These are phyloP conservation scores for Anas platyrhynchos DNA, from an alignment of 2,113 vertebrate genomes.

Conservation along the genomic window DNA sequence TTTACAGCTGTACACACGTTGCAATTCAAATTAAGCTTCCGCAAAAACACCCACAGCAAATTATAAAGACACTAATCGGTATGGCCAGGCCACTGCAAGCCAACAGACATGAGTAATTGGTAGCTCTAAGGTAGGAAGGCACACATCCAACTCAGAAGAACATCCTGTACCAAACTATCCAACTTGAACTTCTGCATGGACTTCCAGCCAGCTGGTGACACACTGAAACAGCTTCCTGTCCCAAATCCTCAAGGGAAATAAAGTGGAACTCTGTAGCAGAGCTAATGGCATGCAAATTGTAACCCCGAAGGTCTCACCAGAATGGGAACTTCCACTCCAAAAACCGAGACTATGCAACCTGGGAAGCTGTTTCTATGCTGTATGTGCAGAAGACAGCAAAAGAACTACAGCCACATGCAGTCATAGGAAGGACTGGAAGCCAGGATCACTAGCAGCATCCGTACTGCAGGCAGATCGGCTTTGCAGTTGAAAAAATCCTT, in stretches of 20 bases:
- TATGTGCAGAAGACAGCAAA: neutral
- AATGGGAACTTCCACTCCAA: neutral
- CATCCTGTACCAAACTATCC: conserved; percentile 56
- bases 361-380: neutral
- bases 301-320: neutral
- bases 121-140: conserved; percentile 56
- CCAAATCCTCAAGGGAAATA: conserved; percentile 29
- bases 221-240: conserved; percentile 19
- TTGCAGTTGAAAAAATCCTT: neutral
- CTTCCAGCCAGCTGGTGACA: neutral
- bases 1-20: neutral
- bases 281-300: neutral
- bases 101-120: conserved; percentile 53
- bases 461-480: neutral
- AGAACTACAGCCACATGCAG: neutral
- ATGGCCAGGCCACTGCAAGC: conserved; percentile 33
- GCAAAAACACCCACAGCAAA: conserved; percentile 7
- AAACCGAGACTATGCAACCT: neutral
- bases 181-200: conserved; percentile 1
- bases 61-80: conserved; percentile 20
- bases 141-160: conserved; percentile 49
- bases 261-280: neutral
- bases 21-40: neutral
- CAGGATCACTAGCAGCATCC: neutral
- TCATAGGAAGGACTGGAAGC: neutral